Conservation (phyloP, 2,797 vertebrate species). For the Scleropages formosus region DNA sequence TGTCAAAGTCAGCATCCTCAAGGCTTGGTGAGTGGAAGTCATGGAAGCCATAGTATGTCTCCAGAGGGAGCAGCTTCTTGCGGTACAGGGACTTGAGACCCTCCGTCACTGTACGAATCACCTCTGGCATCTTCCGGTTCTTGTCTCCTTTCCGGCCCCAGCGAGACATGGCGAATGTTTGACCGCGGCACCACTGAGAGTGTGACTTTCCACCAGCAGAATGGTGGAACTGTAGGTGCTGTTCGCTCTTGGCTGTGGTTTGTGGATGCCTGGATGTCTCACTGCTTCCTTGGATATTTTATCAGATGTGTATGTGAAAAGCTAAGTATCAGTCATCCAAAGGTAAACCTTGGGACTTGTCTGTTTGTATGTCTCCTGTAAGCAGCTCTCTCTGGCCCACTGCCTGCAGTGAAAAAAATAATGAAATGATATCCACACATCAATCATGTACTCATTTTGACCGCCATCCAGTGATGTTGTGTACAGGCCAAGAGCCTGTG, state of each 20-base stretch:
- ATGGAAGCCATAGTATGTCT: constrained; percentile 85
- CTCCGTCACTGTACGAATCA: constrained; percentile 88
- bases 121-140: constrained; percentile 77
- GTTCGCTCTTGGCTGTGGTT: constrained; percentile 45
- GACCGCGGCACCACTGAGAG: background rate
- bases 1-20: constrained; percentile 90
- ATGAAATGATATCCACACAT: background rate
- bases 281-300: background rate
- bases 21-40: constrained; percentile 84
- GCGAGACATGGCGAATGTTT: constrained; percentile 79
- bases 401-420: constrained; percentile 14
- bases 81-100: constrained; percentile 86
- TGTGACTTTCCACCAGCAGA: constrained; percentile 14
- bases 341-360: background rate
- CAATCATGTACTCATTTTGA: background rate
- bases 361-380: background rate
- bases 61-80: constrained; percentile 83
- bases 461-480: background rate
- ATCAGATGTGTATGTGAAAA: background rate
- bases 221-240: constrained; percentile 3
- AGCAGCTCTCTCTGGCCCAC: background rate
- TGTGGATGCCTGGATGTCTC: constrained; percentile 34
- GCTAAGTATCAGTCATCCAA: background rate
- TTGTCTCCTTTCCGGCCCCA: constrained; percentile 84
- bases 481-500: background rate